A percentile compares a stretch with the other conserved stretches of the same genome.
These are phyloP conservation scores for Pachycephala philippinensis DNA, from an alignment of 2,113 vertebrate species.

Conservation along the genomic window DNA sequence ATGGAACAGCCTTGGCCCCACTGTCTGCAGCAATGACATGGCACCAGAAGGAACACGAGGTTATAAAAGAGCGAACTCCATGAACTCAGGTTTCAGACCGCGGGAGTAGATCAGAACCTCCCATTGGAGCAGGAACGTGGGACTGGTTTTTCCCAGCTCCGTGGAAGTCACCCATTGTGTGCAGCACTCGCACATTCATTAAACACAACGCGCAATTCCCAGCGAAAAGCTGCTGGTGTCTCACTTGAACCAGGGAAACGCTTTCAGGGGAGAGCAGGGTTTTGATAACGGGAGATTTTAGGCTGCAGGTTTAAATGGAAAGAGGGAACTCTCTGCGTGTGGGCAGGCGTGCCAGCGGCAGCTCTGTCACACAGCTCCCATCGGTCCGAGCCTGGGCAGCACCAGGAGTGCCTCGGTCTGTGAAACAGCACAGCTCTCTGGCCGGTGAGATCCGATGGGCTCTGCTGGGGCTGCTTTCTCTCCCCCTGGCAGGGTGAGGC, in stretches of 20 bases:
- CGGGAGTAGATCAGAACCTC: neutral
- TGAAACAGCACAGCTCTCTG: neutral
- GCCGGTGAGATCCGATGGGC: neutral
- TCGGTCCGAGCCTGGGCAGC: neutral
- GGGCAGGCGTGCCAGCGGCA: neutral
- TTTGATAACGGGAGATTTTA: neutral
- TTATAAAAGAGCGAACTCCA: neutral
- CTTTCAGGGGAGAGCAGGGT: neutral
- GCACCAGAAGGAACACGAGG: neutral
- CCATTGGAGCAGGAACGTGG: neutral
- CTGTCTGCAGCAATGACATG: rapidly evolving
- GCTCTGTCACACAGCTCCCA: neutral
- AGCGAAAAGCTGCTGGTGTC: constrained; percentile 13
- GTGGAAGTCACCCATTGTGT: rapidly evolving
- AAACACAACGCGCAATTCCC: neutral
- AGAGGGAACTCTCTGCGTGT: neutral
- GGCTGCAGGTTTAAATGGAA: neutral
- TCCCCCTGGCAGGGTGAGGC: neutral
- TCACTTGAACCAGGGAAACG: neutral
- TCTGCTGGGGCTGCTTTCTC: neutral
- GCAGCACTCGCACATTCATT: neutral
- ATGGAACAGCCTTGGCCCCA: neutral
- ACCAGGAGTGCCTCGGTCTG: neutral
- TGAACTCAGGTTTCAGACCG: neutral
- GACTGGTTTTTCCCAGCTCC: neutral